Percentiles rank a stretch among this genome's conserved stretches.
Evolutionary conservation across 2,888 invertebrate genomes (phyloP).

Genomic region (Kuschelorhynchus macadamiae): DNA sequence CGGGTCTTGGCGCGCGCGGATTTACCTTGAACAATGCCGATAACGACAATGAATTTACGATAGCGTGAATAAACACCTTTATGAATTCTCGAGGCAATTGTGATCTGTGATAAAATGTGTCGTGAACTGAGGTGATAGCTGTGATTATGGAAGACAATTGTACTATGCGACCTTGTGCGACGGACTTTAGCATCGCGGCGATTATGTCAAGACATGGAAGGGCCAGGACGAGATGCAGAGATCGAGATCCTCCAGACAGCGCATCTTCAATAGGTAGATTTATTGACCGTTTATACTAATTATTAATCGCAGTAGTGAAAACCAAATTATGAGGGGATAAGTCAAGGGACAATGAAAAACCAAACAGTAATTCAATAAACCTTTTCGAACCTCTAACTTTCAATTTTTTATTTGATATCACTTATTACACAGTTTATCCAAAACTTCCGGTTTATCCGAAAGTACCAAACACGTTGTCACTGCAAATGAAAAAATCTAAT

Average conservation of each 20-base stretch:
- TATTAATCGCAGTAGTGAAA: no score
- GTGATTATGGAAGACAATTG: conserved; percentile 75
- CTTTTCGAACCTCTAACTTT: no score
- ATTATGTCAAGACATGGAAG: conserved; percentile 87
- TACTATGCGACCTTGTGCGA: conserved; percentile 85
- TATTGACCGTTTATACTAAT: no score
- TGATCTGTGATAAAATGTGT: conserved; percentile 39
- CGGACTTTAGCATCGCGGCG: conserved; percentile 96
- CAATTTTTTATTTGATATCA: no score
- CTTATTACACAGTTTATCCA: no score
- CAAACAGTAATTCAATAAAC: no score
- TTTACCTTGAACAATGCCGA: conserved; percentile 33
- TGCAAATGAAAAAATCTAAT: no score
- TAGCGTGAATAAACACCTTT: conserved; percentile 23
- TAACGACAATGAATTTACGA: conserved; percentile 30
- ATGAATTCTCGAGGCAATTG: conserved; percentile 5
- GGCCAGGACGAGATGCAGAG: conserved; percentile 73
- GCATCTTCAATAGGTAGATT: conserved; percentile 45
- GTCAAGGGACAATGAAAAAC: no score
- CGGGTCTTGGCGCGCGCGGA: conserved; percentile 34
- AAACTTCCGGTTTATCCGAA: no score
- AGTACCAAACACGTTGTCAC: no score
- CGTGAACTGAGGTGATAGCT: conserved; percentile 52
- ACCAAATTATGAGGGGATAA: no score
- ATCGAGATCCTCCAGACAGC: conserved; percentile 56